Evolutionary conservation across 2,888 invertebrate genomes (phyloP).

Genomic region (Hoplodrina blanda): DNA sequence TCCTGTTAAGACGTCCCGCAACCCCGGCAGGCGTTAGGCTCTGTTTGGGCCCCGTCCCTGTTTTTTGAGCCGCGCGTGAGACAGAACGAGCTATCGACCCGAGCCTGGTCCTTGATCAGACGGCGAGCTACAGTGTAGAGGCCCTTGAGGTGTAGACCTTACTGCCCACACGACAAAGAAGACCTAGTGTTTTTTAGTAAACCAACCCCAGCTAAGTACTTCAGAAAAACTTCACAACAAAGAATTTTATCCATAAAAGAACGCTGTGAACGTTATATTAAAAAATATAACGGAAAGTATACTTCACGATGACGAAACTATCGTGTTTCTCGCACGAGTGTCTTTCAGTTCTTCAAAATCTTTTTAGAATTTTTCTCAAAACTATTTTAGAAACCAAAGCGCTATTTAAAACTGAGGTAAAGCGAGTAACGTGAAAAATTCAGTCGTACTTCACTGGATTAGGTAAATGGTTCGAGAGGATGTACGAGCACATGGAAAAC

Average conservation of each 20-base stretch:
- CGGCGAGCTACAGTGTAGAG: no score
- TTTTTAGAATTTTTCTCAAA: conserved; percentile 26
- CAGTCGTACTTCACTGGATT: conserved; percentile 65
- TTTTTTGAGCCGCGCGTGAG: no score
- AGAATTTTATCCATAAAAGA: background rate
- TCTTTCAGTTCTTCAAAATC: background rate
- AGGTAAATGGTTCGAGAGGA: conserved; percentile 67
- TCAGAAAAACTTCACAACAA: background rate
- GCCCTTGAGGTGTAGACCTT: no score
- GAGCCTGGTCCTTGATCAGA: no score
- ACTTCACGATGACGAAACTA: background rate
- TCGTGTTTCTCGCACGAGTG: background rate
- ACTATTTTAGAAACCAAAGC: conserved; percentile 22
- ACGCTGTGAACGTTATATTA: background rate
- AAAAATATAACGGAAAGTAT: background rate
- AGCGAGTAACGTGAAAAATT: conserved; percentile 54
- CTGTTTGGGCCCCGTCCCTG: no score
- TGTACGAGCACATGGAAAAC: conserved; percentile 44
- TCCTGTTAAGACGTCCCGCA: no score
- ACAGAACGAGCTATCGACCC: no score
- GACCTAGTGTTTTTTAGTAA: background rate
- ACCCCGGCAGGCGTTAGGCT: no score
- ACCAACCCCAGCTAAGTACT: background rate
- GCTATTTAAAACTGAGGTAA: conserved; percentile 37
- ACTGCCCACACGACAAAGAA: no score